Percentiles rank a stretch among this genome's conserved stretches.
Evolutionary conservation across 2,888 invertebrate species (phyloP).

Genomic region (Adineta ricciae): DNA sequence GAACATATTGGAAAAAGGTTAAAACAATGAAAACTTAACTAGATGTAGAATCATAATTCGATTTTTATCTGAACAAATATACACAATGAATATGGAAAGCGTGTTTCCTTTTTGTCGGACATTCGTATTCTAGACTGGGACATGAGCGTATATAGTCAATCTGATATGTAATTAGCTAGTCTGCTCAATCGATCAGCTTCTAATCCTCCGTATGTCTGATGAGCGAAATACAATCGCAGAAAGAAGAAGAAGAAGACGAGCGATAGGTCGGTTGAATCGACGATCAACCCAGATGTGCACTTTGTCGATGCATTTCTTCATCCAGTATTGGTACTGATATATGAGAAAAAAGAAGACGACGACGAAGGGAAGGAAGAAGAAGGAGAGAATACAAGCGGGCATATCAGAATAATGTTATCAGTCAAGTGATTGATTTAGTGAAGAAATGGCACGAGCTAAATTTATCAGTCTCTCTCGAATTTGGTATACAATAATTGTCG

Average conservation of each 20-base stretch:
- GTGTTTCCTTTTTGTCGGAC: neutral
- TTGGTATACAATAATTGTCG: slow-evolving; percentile 13
- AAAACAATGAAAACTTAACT: neutral
- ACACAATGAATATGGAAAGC: neutral
- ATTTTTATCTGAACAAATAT: neutral
- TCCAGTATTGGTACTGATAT: neutral
- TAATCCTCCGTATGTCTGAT: neutral
- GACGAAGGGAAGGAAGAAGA: neutral
- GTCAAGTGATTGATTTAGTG: neutral
- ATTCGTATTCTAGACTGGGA: neutral
- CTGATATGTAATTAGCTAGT: neutral
- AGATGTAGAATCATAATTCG: neutral
- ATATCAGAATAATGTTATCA: neutral
- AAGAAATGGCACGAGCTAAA: neutral
- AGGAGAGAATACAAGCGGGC: neutral
- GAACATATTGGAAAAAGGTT: neutral
- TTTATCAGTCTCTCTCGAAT: neutral
- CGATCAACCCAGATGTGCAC: neutral
- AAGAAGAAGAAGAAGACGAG: neutral
- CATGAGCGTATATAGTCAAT: neutral
- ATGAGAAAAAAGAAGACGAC: neutral
- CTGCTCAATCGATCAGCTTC: neutral
- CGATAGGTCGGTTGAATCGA: neutral
- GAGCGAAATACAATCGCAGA: neutral
- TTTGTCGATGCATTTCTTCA: neutral